phyloP scores from a whole-genome alignment of 2,888 invertebrate species.

The Embidobia sp. region DNA sequence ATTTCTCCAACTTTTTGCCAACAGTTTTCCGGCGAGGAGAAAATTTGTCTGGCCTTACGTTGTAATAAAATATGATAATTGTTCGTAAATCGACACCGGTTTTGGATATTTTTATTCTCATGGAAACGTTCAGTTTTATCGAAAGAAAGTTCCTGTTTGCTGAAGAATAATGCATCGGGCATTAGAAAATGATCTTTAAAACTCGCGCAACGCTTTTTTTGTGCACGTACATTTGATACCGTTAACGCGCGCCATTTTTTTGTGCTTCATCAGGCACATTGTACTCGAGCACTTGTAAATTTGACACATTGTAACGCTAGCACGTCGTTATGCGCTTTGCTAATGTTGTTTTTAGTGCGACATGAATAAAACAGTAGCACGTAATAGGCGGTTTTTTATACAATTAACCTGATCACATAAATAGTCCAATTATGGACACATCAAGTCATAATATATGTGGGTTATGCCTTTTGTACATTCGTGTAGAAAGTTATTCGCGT shows the following conservation, averaged over 20 bases:
- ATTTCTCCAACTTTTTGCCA: neutral
- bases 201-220: too few species aligned
- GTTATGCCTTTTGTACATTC: slow-evolving; percentile 2
- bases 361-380: slow-evolving; percentile 42
- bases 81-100: neutral
- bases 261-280: neutral
- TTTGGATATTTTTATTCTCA: neutral
- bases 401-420: slow-evolving; percentile 35
- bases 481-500: slow-evolving; percentile 13
- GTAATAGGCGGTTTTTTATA: slow-evolving; percentile 29
- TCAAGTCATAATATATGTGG: slow-evolving; percentile 1
- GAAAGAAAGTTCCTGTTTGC: neutral
- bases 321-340: slow-evolving; percentile 13
- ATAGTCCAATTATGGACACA: slow-evolving; percentile 42
- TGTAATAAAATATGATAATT: slow-evolving; percentile 5
- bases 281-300: neutral
- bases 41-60: too few species aligned
- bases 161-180: neutral
- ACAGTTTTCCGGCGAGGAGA: too few species aligned
- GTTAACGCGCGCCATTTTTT: too few species aligned
- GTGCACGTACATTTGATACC: too few species aligned
- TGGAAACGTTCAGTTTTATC: neutral
- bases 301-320: slow-evolving; percentile 20
- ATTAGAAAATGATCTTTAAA: too few species aligned
- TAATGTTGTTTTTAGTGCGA: slow-evolving; percentile 6